Conservation (phyloP, 2,888 invertebrate species). For the Smittia sp. region DNA sequence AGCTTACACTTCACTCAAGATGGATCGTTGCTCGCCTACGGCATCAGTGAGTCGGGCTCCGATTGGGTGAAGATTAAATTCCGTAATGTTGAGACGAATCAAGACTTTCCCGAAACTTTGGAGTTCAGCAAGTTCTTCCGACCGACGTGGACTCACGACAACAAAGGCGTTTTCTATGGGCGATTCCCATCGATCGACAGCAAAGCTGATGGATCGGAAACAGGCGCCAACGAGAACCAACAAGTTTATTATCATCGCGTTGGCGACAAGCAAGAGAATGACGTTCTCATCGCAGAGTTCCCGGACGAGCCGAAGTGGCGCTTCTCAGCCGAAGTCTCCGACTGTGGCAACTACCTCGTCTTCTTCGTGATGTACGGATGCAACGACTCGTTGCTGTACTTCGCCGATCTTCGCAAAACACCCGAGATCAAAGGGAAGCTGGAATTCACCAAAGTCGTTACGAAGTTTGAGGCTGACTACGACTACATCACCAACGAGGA, state of each 20-base stretch:
- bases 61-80: conserved; percentile 94
- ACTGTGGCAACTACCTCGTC: conserved; percentile 88
- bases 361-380: conserved; percentile 80
- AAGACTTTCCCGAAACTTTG: conserved; percentile 85
- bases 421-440: conserved; percentile 64
- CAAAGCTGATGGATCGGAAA: conserved; percentile 90
- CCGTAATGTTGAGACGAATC: conserved; percentile 68
- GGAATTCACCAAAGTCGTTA: conserved; percentile 75
- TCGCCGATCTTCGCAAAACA: conserved; percentile 69
- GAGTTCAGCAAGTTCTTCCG: conserved; percentile 89
- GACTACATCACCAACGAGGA: conserved; percentile 92
- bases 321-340: conserved; percentile 84
- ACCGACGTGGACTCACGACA: conserved; percentile 92
- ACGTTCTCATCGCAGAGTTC: conserved; percentile 85
- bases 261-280: conserved; percentile 80
- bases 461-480: conserved; percentile 90
- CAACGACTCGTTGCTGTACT: conserved; percentile 86
- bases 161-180: conserved; percentile 94
- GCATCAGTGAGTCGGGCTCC: conserved; percentile 87
- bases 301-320: conserved; percentile 89
- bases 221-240: conserved; percentile 81
- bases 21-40: conserved; percentile 86
- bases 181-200: conserved; percentile 78
- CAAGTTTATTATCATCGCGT: conserved; percentile 90
- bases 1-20: conserved; percentile 82